These are phyloP conservation scores for Hymenochirus boettgeri DNA, from an alignment of 2,113 vertebrate species.

Conservation along the genomic window DNA sequence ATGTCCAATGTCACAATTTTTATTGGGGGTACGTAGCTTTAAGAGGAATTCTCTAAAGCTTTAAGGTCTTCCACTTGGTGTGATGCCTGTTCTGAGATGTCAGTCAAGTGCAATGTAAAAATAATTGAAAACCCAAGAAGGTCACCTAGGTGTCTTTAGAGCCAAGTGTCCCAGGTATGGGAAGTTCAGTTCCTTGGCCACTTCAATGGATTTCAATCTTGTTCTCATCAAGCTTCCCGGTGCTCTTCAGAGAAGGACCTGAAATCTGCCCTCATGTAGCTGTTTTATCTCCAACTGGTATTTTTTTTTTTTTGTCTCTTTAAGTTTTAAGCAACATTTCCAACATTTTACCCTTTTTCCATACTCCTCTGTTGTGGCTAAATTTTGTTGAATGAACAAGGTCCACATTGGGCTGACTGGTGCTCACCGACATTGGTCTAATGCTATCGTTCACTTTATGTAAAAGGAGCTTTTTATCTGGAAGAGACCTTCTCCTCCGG, in stretches of 20 bases:
- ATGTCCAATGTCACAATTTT: no score
- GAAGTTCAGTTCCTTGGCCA: background rate
- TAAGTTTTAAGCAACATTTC: slow-evolving; percentile 20
- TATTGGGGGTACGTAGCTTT: no score
- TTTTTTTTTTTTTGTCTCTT: background rate
- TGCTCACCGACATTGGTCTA: slow-evolving; percentile 55
- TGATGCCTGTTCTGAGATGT: no score
- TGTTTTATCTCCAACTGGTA: background rate
- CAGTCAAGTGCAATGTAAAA: background rate
- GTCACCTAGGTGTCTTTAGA: background rate
- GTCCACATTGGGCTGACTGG: slow-evolving; percentile 41
- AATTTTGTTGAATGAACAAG: slow-evolving; percentile 4
- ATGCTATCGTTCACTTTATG: slow-evolving; percentile 51
- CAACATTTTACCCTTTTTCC: slow-evolving; percentile 26
- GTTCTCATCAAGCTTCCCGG: background rate
- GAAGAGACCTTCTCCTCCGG: slow-evolving; percentile 72
- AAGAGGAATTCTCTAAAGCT: no score
- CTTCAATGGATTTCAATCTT: slow-evolving; percentile 3
- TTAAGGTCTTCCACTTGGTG: no score
- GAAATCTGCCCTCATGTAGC: slow-evolving; percentile 22
- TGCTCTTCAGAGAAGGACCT: slow-evolving; percentile 1
- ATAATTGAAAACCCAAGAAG: background rate
- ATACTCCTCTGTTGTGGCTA: slow-evolving; percentile 22
- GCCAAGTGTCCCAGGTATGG: background rate
- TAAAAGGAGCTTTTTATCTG: slow-evolving; percentile 47